Evolutionary conservation across 2,888 invertebrate genomes (phyloP).

Genomic region (Synanthedon myopaeformis): DNA sequence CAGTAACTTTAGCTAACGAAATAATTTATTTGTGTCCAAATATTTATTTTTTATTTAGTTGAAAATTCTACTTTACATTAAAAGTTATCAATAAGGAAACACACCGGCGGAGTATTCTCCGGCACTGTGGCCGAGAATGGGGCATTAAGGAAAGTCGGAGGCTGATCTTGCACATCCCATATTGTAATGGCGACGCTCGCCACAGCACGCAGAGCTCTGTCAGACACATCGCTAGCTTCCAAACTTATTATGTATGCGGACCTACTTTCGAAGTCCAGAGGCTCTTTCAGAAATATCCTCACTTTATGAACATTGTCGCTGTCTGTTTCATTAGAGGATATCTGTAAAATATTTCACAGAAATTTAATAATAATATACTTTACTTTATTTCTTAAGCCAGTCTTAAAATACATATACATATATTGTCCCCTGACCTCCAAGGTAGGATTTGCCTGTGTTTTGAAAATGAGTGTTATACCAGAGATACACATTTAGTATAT

Average conservation of each 20-base stretch:
- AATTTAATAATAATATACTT: too few relatives aligned
- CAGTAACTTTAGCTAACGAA: too few relatives aligned
- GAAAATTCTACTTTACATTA: too few relatives aligned
- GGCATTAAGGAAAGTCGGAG: slow-evolving; percentile 83
- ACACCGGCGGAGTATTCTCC: slow-evolving; percentile 78
- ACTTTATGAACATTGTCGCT: slow-evolving; percentile 67
- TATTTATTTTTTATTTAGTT: too few relatives aligned
- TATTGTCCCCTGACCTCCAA: too few relatives aligned
- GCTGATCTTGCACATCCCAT: slow-evolving; percentile 85
- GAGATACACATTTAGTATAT: too few relatives aligned
- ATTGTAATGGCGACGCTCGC: slow-evolving; percentile 82
- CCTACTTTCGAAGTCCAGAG: slow-evolving; percentile 82
- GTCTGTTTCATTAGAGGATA: slow-evolving; percentile 69
- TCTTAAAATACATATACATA: too few relatives aligned
- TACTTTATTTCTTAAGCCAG: too few relatives aligned
- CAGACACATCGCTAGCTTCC: slow-evolving; percentile 75
- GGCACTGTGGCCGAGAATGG: slow-evolving; percentile 83
- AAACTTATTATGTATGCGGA: slow-evolving; percentile 79
- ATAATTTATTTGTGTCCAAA: too few relatives aligned
- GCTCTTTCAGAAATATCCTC: slow-evolving; percentile 73
- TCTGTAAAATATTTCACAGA: slow-evolving; percentile 28
- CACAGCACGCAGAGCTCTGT: slow-evolving; percentile 73
- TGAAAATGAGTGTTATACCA: too few relatives aligned
- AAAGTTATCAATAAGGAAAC: slow-evolving; percentile 4
- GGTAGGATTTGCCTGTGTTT: too few relatives aligned